Conservation (phyloP, 2,797 vertebrate species). For the Tragelaphus eurycerus region DNA sequence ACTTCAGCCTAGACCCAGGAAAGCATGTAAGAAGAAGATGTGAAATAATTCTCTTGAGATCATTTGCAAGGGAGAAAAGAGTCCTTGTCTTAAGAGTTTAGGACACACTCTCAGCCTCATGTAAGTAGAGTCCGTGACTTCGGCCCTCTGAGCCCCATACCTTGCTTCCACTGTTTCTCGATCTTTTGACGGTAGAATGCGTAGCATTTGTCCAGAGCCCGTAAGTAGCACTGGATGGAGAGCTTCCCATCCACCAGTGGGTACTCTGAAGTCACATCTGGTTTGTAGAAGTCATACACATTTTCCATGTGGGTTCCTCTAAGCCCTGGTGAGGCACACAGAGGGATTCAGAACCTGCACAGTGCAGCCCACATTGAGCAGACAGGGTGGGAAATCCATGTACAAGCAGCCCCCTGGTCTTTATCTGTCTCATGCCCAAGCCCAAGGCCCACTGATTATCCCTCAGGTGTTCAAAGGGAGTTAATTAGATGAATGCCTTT, state of each 20-base stretch:
- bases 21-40: neutral
- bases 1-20: neutral
- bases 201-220: constrained; percentile 82
- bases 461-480: neutral
- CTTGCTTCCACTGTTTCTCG: constrained; percentile 81
- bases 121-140: neutral
- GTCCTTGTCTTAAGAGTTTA: neutral
- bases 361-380: fast-evolving
- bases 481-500: neutral
- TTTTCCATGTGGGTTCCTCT: constrained; percentile 87
- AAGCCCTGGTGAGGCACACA: constrained; percentile 48
- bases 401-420: neutral
- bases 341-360: neutral
- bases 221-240: constrained; percentile 85
- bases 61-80: neutral
- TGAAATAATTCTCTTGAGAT: neutral
- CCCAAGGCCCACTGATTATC: neutral
- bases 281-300: constrained; percentile 85
- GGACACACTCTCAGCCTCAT: neutral
- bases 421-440: neutral
- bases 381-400: too few relatives aligned
- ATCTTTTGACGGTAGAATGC: constrained; percentile 81
- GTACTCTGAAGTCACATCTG: constrained; percentile 81
- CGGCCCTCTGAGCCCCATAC: constrained; percentile 54
- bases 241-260: constrained; percentile 83